These are phyloP conservation scores for Leptopilina clavipes DNA, from an alignment of 1,140 invertebrate species.

Conservation along the genomic window DNA sequence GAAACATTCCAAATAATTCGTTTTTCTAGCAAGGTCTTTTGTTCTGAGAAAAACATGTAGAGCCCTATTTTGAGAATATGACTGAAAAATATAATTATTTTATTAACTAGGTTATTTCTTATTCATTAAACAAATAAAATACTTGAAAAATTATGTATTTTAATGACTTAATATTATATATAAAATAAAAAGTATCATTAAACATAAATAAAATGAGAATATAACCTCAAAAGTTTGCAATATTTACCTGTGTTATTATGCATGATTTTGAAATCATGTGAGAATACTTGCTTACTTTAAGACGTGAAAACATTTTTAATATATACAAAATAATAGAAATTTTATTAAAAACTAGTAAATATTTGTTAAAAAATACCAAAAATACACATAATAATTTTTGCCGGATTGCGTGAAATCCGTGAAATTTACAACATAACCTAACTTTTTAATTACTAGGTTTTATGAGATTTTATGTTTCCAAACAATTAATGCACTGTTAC, in stretches of 20 bases:
- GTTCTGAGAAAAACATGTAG: slow-evolving; percentile 35
- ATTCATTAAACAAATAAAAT: not conserved
- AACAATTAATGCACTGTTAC: too few species aligned
- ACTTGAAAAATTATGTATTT: not conserved
- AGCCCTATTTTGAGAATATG: slow-evolving; percentile 35
- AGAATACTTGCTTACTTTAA: slow-evolving; percentile 8
- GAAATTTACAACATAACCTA: not conserved
- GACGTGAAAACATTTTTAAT: slow-evolving; percentile 42
- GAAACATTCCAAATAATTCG: not conserved
- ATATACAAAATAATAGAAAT: not conserved
- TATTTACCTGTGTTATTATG: slow-evolving; percentile 7
- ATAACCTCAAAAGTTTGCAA: slow-evolving; percentile 1
- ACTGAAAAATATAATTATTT: not conserved
- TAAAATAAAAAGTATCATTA: not conserved
- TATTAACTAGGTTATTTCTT: not conserved
- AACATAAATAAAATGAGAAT: not conserved
- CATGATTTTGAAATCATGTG: slow-evolving; percentile 25
- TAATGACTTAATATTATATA: not conserved
- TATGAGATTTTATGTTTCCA: too few species aligned
- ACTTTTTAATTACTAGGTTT: not conserved
- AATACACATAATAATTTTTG: slow-evolving; percentile 3
- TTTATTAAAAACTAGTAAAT: not conserved
- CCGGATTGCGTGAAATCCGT: not conserved
- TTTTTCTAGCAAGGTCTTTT: slow-evolving; percentile 2
- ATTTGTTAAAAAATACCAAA: not conserved